Base-by-base conservation (phyloP, 2,113 vertebrate species). In the Callionymus lyra region DNA sequence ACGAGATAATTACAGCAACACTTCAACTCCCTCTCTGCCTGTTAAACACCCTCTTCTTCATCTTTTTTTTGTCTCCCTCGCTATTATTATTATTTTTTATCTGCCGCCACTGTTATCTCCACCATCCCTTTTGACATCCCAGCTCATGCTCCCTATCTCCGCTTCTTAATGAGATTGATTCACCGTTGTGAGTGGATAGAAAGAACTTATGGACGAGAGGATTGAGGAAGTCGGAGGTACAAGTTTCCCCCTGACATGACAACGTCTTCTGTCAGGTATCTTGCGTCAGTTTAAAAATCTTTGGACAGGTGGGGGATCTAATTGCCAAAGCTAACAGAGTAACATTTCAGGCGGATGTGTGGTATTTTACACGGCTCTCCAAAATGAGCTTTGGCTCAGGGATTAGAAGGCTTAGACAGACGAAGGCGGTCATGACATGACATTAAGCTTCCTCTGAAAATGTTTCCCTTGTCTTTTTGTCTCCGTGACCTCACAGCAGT, bases 241-340 rank as follows among this genome's bases (percentile, higher is more conserved):
- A 55, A 12, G 40, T 51, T 4, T 51, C 39, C 39, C 53, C 31
- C 12, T 19, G 48, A 41, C 48, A 10, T 58, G 50, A 38, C n/a
- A n/a, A n/a, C 37, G 43, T 46, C 53, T 53, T 48, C 16, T 19
- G 37, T 49, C 45, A 51, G 39, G 34, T 33, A 38, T 36, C 32
- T 53, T 44, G 27, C 47, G 34, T 70, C 49, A 57, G 41, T 53
- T 12, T 38, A 33, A 17, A 44, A 39, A 34, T 16, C 46, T 37
- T 46, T 38, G 33, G 68, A 65, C 66, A 73, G 68, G 66, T 69
- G 59, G 71, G n/a, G 43, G 59, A 63, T 77, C 65, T 75, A 72
- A 79, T 75, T 73, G 59, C 36, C 53, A 51, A 39, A 66, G 47
- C 59, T 53, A 41, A 46, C 50, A 45, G 68, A 64, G 62, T 74